A percentile compares a stretch with the other conserved stretches of the same genome.
These are phyloP conservation scores for Kryptopterus vitreolus DNA, from an alignment of 2,797 vertebrate genomes.

Conservation along the genomic window DNA sequence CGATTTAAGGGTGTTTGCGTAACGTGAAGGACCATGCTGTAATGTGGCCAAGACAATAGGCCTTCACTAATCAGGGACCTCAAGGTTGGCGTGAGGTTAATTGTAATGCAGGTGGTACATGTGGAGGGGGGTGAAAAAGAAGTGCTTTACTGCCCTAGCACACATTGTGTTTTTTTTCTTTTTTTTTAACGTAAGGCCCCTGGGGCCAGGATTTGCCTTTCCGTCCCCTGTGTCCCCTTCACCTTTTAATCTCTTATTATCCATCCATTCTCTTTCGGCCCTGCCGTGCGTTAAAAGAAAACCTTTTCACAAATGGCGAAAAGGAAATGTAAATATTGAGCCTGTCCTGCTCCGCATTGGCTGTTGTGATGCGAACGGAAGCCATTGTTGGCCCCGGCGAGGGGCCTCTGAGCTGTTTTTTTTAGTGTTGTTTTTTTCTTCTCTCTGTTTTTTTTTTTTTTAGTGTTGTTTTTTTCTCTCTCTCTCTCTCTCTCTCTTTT, in stretches of 20 bases:
- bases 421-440: too few relatives aligned
- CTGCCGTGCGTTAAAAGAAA: constrained; percentile 74
- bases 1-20: constrained; percentile 66
- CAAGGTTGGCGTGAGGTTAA: constrained; percentile 93
- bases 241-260: constrained; percentile 84
- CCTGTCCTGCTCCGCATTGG: constrained; percentile 61
- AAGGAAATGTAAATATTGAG: constrained; percentile 82
- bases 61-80: constrained; percentile 94
- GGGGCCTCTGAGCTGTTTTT: constrained; percentile 65
- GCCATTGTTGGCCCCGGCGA: constrained; percentile 64
- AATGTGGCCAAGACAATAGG: constrained; percentile 88
- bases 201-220: constrained; percentile 82
- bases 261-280: constrained; percentile 75
- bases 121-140: constrained; percentile 71
- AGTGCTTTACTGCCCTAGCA: constrained; percentile 83
- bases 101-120: constrained; percentile 89
- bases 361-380: constrained; percentile 75
- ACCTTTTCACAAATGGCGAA: constrained; percentile 71
- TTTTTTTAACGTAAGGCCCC: constrained; percentile 84
- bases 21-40: constrained; percentile 83
- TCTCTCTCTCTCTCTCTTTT: too few relatives aligned
- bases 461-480: too few relatives aligned
- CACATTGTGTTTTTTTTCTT: too few relatives aligned
- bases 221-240: constrained; percentile 70
- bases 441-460: too few relatives aligned